A percentile compares a stretch with the other conserved stretches of the same genome.
Evolutionary conservation across 2,113 vertebrate genomes (phyloP).

Genomic region (Grallaria varia): DNA sequence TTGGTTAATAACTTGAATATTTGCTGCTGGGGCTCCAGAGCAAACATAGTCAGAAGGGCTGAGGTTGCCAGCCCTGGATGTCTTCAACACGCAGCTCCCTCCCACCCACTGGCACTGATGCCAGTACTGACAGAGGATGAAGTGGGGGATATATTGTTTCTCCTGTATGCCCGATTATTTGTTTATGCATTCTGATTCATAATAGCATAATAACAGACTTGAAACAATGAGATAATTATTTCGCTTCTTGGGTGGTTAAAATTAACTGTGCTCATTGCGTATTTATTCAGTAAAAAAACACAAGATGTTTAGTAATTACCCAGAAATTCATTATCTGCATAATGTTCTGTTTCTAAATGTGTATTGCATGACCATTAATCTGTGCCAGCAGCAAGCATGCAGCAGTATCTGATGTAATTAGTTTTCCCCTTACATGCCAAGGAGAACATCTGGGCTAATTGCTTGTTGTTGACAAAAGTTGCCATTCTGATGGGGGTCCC

Average conservation of each 20-base stretch:
- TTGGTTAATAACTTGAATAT: not conserved
- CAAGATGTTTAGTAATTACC: slow-evolving; percentile 29
- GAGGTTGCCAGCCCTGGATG: not conserved
- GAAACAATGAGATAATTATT: slow-evolving; percentile 49
- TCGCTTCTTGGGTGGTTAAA: slow-evolving; percentile 46
- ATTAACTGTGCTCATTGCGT: not conserved
- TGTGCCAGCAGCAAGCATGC: slow-evolving; percentile 26
- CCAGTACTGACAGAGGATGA: not conserved
- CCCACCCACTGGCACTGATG: not conserved
- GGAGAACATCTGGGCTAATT: slow-evolving; percentile 48
- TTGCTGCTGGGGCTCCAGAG: not conserved
- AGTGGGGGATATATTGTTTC: not conserved
- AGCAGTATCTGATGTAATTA: slow-evolving; percentile 40
- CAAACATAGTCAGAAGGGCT: not conserved
- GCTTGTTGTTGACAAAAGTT: not conserved
- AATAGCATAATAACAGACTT: slow-evolving; percentile 47
- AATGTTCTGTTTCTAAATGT: slow-evolving; percentile 52
- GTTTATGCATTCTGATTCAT: not conserved
- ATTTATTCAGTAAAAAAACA: slow-evolving; percentile 25
- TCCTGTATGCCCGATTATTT: slow-evolving; percentile 7
- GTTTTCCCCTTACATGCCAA: not conserved
- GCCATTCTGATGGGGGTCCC: not conserved
- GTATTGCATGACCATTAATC: not conserved
- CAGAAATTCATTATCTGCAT: slow-evolving; percentile 55
- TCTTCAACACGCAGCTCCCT: not conserved